Evolutionary conservation across 2,888 invertebrate species (phyloP).

Genomic region (Ptychoptera contaminata): DNA sequence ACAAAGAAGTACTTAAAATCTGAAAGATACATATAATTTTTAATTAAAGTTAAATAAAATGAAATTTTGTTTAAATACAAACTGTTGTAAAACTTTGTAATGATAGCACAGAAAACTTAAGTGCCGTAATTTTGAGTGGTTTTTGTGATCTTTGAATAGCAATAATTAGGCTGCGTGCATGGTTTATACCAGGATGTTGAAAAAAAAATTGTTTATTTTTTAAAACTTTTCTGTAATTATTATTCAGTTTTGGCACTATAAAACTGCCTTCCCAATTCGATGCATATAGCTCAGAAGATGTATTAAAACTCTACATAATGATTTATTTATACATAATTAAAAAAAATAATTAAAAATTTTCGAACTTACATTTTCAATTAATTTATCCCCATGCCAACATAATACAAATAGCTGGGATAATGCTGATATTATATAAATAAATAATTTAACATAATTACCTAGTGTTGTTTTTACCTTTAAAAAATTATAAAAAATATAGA

Average conservation of each 20-base stretch:
- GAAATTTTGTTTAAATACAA: not conserved
- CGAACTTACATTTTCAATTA: conserved; percentile 23
- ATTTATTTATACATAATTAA: not conserved
- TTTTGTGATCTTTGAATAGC: conserved; percentile 26
- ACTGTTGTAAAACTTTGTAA: conserved; percentile 26
- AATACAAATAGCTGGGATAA: conserved; percentile 25
- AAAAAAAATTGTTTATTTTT: no score
- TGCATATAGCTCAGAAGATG: conserved; percentile 14
- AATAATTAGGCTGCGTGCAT: conserved; percentile 18
- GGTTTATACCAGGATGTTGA: conserved; percentile 14
- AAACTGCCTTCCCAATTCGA: conserved; percentile 23
- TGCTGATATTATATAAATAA: conserved; percentile 26
- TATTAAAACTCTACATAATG: conserved; percentile 18
- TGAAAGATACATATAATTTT: conserved; percentile 8
- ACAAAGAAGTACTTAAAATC: conserved; percentile 29
- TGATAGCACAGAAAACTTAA: conserved; percentile 27
- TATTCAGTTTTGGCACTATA: not conserved
- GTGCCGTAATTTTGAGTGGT: conserved; percentile 24
- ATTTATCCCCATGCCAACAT: conserved; percentile 26
- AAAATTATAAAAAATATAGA: not conserved
- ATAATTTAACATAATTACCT: conserved; percentile 24
- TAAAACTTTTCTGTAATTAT: no score
- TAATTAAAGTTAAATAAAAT: not conserved
- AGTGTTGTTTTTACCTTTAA: conserved; percentile 22
- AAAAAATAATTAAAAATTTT: not conserved